Evolutionary conservation across 2,113 vertebrate genomes (phyloP), one percentile per base, ranked within the genome.

Genomic region (Colistium nudipinnis): DNA sequence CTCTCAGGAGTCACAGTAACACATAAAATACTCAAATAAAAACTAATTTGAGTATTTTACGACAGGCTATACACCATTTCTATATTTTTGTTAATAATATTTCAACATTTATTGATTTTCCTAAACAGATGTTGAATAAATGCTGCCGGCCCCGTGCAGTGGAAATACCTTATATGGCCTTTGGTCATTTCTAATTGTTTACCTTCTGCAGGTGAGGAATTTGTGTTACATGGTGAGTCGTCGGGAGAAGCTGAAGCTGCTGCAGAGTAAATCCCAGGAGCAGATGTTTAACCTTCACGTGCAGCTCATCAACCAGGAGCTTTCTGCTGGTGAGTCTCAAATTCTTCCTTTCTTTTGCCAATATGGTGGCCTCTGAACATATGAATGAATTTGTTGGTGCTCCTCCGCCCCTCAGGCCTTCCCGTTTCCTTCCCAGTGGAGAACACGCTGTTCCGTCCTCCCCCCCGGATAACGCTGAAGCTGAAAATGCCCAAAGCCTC

Each of bases 151-250:
- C n/a, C n/a, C n/a, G n/a, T n/a, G n/a, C n/a, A n/a, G n/a, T n/a
- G n/a, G n/a, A n/a, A n/a, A n/a, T n/a, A n/a, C n/a, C n/a, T n/a
- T n/a, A n/a, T n/a, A n/a, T n/a, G n/a, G n/a, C n/a, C n/a, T n/a
- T n/a, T n/a, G n/a, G n/a, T n/a, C 41, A 2, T 20, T 44, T 20
- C 30, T 8, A 30, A 11, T 3, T 7, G 12, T 56, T 38, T 43
- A 47, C 13, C 1, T 14, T 36, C 3, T 68, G 0, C 80, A 99
- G 98, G 98, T 99, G 77, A 96, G 98, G 81, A 99, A 99, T 82
- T 81, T 99, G 85, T 99, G 98, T 84, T 99, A 99, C 92, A 99
- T 99, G 98, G 98, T 99, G 87, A 97, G 94, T 90, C 95, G 97
- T n/a, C 92, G 97, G 84, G 98, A 99, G 89, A 99, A 99, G 78